A percentile compares a stretch with the other conserved stretches of the same genome.
phyloP scores from a whole-genome alignment of 2,888 invertebrate genomes.

The Xestia c-nigrum region DNA sequence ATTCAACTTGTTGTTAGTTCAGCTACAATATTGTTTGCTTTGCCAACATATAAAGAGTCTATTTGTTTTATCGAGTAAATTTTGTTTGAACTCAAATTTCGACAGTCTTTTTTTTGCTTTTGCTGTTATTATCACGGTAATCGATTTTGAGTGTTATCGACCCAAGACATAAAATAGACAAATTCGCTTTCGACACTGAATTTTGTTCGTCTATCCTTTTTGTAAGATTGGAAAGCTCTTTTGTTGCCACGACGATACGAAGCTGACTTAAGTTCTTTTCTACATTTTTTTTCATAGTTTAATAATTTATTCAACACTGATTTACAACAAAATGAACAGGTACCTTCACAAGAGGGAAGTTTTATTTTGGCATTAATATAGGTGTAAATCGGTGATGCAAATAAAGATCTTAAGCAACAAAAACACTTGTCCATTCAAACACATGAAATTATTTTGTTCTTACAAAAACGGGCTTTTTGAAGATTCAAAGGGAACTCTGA shows the following conservation, averaged over 20 bases:
- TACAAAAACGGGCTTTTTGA: background rate
- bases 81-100: background rate
- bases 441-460: background rate
- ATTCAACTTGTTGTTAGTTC: slow-evolving; percentile 16
- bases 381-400: background rate
- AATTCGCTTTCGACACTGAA: background rate
- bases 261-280: background rate
- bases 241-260: background rate
- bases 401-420: background rate
- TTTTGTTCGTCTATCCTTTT: background rate
- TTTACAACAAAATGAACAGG: background rate
- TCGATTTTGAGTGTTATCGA: background rate
- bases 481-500: background rate
- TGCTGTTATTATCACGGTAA: background rate
- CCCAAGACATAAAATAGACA: background rate
- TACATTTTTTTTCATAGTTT: background rate
- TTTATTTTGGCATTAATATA: background rate
- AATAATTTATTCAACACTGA: background rate
- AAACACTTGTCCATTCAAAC: background rate
- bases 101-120: background rate
- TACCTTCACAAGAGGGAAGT: background rate
- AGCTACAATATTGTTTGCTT: slow-evolving; percentile 14
- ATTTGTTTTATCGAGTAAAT: background rate
- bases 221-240: background rate
- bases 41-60: background rate